These are phyloP conservation scores for Mesembrinibis cayennensis DNA, from an alignment of 2,113 vertebrate species.

Conservation along the genomic window DNA sequence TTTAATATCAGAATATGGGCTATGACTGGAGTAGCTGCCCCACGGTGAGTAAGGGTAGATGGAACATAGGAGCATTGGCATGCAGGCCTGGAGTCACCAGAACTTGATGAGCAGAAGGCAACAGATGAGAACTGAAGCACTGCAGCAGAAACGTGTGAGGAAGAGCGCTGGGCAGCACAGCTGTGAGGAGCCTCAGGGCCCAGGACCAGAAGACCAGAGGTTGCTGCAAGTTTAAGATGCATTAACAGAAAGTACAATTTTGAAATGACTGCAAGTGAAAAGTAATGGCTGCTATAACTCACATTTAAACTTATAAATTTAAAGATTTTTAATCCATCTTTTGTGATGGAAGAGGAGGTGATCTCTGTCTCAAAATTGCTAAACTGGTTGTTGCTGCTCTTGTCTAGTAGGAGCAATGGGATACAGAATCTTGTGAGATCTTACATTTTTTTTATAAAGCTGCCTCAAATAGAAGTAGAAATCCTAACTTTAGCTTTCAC, in stretches of 20 bases:
- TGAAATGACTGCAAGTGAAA: neutral
- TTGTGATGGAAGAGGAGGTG: neutral
- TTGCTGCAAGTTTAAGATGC: neutral
- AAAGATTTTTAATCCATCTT: neutral
- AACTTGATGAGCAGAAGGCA: neutral
- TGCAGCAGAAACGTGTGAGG: accelerated
- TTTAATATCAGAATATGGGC: neutral
- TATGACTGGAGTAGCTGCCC: neutral
- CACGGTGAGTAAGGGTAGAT: neutral
- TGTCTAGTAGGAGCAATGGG: neutral
- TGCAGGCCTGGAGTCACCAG: neutral
- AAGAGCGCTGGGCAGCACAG: neutral
- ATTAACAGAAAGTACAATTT: neutral
- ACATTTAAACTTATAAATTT: neutral
- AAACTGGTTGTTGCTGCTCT: neutral
- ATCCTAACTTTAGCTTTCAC: neutral
- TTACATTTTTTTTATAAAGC: neutral
- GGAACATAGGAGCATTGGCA: neutral
- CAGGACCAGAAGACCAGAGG: neutral
- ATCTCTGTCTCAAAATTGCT: neutral
- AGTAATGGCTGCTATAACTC: neutral
- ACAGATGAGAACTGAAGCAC: neutral
- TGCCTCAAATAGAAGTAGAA: neutral
- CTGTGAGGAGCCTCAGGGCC: neutral
- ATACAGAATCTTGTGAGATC: neutral